Evolutionary conservation across 2,113 vertebrate species (phyloP).

Genomic region (Oophaga pumilio): DNA sequence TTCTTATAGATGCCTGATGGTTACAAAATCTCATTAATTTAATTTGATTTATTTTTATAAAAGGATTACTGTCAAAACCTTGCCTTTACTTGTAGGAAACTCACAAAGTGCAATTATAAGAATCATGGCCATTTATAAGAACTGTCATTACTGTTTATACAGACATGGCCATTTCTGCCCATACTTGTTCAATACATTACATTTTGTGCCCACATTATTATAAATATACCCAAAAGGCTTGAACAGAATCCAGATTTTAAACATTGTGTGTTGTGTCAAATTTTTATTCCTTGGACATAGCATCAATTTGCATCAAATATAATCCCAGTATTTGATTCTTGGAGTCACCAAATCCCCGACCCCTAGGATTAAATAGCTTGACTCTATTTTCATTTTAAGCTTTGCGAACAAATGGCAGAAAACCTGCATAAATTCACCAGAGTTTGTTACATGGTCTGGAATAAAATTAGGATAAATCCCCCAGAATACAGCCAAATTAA

Average conservation of each 20-base stretch:
- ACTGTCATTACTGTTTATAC: not conserved
- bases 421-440: not conserved
- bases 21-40: conserved; percentile 14
- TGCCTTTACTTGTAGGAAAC: not conserved
- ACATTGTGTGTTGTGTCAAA: not conserved
- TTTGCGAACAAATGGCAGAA: not conserved
- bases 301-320: conserved; percentile 8
- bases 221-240: not conserved
- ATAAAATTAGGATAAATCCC: not conserved
- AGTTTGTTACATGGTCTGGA: not conserved
- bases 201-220: not conserved
- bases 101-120: conserved; percentile 4
- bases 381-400: not conserved
- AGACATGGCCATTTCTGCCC: not conserved
- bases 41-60: conserved; percentile 11
- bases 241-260: not conserved
- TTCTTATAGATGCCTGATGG: not conserved
- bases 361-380: not conserved
- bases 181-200: not conserved
- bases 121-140: not conserved
- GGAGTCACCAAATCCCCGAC: not conserved
- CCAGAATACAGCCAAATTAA: not conserved
- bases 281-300: conserved; percentile 1
- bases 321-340: conserved; percentile 21
- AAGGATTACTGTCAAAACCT: not conserved